Evolutionary conservation across 1,140 invertebrate species (phyloP).

Genomic region (Drosophila insularis): DNA sequence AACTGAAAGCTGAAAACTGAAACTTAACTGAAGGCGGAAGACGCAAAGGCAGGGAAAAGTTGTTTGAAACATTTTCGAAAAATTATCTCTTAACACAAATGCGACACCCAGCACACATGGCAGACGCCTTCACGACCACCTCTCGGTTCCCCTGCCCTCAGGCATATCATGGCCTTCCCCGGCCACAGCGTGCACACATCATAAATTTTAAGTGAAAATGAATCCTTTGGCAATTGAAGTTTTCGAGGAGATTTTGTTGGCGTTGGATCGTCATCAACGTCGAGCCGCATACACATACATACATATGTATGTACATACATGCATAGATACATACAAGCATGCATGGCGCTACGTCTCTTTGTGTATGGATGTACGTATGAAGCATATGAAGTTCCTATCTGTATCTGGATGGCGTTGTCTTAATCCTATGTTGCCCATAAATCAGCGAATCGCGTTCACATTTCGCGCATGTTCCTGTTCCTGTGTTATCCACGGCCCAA

Average conservation of each 20-base stretch:
- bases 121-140: not conserved
- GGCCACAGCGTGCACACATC: conserved; percentile 49
- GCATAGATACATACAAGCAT: not conserved
- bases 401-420: conserved; percentile 59
- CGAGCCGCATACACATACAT: conserved; percentile 19
- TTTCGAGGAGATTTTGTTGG: conserved; percentile 71
- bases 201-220: conserved; percentile 81
- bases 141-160: conserved; percentile 1
- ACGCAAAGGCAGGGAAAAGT: conserved; percentile 41
- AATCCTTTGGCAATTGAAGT: conserved; percentile 80
- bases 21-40: conserved; percentile 41
- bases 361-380: conserved; percentile 3
- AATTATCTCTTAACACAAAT: conserved; percentile 79
- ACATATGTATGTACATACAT: conserved; percentile 9
- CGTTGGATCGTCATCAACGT: conserved; percentile 70
- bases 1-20: conserved; percentile 18
- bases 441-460: conserved; percentile 75
- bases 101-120: conserved; percentile 64
- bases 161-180: conserved; percentile 25
- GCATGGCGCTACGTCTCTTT: not conserved
- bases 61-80: conserved; percentile 70
- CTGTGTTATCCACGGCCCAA: conserved; percentile 20
- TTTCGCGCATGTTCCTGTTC: conserved; percentile 67
- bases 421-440: conserved; percentile 80
- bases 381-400: conserved; percentile 54